These are phyloP conservation scores for Andrena marginata DNA, from an alignment of 2,888 invertebrate genomes.

Conservation along the genomic window DNA sequence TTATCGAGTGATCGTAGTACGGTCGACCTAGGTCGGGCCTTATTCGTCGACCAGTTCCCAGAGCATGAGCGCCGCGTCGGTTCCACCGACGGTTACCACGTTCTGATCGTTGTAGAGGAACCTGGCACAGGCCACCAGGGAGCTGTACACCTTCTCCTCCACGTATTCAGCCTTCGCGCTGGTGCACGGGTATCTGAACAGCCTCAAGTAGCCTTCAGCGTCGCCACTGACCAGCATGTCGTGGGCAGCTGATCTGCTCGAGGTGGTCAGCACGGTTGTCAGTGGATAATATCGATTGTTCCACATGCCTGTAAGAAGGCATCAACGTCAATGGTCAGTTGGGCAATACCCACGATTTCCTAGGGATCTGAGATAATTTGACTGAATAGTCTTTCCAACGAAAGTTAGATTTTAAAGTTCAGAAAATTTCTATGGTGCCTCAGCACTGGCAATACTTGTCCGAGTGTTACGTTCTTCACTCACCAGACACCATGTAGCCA, in stretches of 20 bases:
- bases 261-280: constrained; percentile 93
- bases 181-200: constrained; percentile 95
- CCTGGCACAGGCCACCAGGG: constrained; percentile 91
- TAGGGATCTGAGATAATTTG: too few relatives aligned
- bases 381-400: too few relatives aligned
- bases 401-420: too few relatives aligned
- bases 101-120: constrained; percentile 95
- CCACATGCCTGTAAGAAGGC: constrained; percentile 90
- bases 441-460: too few relatives aligned
- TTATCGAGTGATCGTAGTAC: neutral
- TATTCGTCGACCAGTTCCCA: constrained; percentile 95
- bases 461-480: constrained; percentile 61
- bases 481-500: constrained; percentile 94
- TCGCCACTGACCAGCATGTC: constrained; percentile 94
- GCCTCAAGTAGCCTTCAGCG: constrained; percentile 94
- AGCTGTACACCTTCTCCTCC: constrained; percentile 95
- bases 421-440: too few relatives aligned
- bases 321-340: neutral
- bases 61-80: constrained; percentile 95
- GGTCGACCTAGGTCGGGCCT: constrained; percentile 62
- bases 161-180: constrained; percentile 95
- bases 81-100: constrained; percentile 94
- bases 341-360: too few relatives aligned
- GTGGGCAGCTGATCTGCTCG: constrained; percentile 93
- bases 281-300: constrained; percentile 95